Percentiles rank a stretch among this genome's conserved stretches.
Evolutionary conservation across 2,888 invertebrate species (phyloP).

Genomic region (Trichogramma dendrolimi): DNA sequence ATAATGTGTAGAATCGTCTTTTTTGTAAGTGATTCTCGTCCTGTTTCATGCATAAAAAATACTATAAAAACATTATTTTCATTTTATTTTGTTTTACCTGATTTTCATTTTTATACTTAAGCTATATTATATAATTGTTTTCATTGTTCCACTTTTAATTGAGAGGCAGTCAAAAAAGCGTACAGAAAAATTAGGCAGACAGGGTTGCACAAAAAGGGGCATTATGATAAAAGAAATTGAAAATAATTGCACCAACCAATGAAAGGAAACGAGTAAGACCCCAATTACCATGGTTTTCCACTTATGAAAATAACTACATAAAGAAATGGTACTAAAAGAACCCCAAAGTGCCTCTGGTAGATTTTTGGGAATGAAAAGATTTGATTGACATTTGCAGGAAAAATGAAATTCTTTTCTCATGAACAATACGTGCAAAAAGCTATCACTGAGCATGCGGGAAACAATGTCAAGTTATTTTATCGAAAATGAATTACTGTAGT

Average conservation of each 20-base stretch:
- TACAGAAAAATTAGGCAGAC: slow-evolving; percentile 28
- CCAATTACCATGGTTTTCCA: slow-evolving; percentile 20
- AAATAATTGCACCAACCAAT: neutral
- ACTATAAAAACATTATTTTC: slow-evolving; percentile 25
- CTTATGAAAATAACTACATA: slow-evolving; percentile 33
- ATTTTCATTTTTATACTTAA: neutral
- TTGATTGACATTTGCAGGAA: slow-evolving; percentile 46
- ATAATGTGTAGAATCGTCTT: slow-evolving; percentile 27
- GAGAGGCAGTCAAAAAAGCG: slow-evolving; percentile 17
- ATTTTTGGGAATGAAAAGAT: slow-evolving; percentile 51
- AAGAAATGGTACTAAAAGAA: slow-evolving; percentile 51
- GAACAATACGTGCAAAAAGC: slow-evolving; percentile 25
- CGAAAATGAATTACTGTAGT: no score
- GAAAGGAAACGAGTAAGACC: slow-evolving; percentile 30
- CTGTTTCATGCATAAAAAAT: slow-evolving; percentile 30
- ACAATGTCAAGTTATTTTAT: no score
- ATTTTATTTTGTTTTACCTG: slow-evolving; percentile 24
- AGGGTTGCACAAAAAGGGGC: slow-evolving; percentile 21
- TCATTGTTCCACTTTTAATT: neutral
- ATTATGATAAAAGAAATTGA: slow-evolving; percentile 6
- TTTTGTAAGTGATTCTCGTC: slow-evolving; percentile 32
- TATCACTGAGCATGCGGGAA: slow-evolving; percentile 23
- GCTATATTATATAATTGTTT: no score
- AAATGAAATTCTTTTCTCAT: slow-evolving; percentile 19
- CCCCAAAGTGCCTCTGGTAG: slow-evolving; percentile 53